Percentiles rank a stretch among this genome's conserved stretches.
These are phyloP conservation scores for Tipula vernalis DNA, from an alignment of 2,888 invertebrate species.

Conservation along the genomic window DNA sequence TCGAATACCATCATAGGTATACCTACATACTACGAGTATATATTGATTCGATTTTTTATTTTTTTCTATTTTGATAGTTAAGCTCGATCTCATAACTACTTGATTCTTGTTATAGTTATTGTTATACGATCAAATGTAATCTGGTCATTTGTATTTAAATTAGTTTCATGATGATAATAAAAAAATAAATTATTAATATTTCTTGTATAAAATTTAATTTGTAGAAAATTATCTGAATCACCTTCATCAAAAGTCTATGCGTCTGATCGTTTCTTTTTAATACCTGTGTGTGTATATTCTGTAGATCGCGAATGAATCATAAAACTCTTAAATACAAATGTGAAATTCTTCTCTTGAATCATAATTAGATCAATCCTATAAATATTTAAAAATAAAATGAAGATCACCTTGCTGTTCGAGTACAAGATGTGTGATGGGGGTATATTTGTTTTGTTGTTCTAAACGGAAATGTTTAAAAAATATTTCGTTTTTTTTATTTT, in stretches of 20 bases:
- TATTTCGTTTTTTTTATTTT: not conserved
- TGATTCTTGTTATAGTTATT: not conserved
- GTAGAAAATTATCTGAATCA: not conserved
- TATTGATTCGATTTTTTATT: not conserved
- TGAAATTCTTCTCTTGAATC: too few species aligned
- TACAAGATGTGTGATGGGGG: not conserved
- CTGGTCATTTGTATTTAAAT: not conserved
- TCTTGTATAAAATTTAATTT: not conserved
- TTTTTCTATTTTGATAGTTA: not conserved
- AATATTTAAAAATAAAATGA: not conserved
- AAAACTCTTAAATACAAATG: not conserved
- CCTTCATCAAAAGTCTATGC: not conserved
- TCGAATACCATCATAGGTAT: not conserved
- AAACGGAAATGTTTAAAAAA: not conserved
- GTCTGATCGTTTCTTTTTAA: not conserved
- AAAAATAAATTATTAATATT: not conserved
- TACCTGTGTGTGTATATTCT: not conserved
- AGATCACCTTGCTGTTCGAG: not conserved
- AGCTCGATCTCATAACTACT: not conserved
- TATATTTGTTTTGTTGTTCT: not conserved
- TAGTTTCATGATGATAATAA: not conserved
- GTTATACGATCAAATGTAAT: not conserved
- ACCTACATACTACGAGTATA: not conserved
- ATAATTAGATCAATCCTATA: too few species aligned
- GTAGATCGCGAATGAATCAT: not conserved